Evolutionary conservation across 2,797 vertebrate species (phyloP), one percentile per base, ranked within the genome.

Genomic region (Macroramphosus scolopax): DNA sequence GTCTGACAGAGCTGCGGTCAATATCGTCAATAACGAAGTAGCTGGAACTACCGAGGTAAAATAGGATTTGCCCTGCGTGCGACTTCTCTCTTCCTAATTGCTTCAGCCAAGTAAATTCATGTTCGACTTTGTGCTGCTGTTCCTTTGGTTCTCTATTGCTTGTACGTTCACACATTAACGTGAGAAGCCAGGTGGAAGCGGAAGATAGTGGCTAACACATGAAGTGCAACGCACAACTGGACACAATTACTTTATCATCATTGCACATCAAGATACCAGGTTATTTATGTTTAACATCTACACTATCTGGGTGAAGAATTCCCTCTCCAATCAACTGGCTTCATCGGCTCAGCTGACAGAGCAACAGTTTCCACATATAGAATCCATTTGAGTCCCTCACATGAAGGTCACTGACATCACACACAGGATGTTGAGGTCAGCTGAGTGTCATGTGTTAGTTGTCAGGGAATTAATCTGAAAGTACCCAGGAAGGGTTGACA

Each of bases 1-100:
- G 62, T 77, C 66, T 70, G 57, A 75, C 62, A 42, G 56, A 61
- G 59, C 63, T 49, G 12, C 4, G 15, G 58, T 86, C 77, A 77
- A 84, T 86, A 80, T 26, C 49, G 65, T 78, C 79, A 61, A 82
- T 83, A 72, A 48, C 31, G 45, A 54, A 74, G 69, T 56, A 68
- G 53, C 72, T 51, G 65, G 63, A 80, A 67, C 61, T 48, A 57
- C 37, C 34, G 32, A 31, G 29, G 41, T 46, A 67, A 53, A 62
- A 35, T 34, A 30, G 10, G 51, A 55, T 73, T 72, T 37, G 39
- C 56, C 50, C 44, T 54, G 39, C 17, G 53, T 38, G 57, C 8
- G 16, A 70, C 41, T 56, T 58, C 44, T 55, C 51, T 67, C 18
- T 20, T 25, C 29, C 48, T 78, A 70, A 83, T 68, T 78, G 63